These are phyloP conservation scores for Melieria picta DNA, from an alignment of 2,888 invertebrate genomes.

Conservation along the genomic window DNA sequence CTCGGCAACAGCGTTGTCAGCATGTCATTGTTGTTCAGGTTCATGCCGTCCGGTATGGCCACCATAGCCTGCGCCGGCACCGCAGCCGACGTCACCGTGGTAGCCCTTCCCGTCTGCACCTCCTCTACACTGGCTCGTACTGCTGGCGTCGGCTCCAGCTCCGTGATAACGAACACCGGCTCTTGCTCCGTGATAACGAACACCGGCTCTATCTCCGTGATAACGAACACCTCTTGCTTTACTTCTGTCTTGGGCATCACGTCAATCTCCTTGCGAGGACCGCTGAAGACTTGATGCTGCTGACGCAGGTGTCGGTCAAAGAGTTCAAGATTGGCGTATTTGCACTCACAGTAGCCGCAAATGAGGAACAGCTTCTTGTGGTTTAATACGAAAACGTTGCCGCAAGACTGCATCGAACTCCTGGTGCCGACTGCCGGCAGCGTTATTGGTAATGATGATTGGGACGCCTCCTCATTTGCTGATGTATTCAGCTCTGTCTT, in stretches of 20 bases:
- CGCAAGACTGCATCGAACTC: constrained; percentile 52
- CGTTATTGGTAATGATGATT: constrained; percentile 26
- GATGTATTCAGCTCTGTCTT: constrained; percentile 5
- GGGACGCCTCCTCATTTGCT: background rate
- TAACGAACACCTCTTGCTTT: constrained; percentile 43
- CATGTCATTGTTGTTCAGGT: constrained; percentile 27
- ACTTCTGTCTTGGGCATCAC: constrained; percentile 43
- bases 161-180: constrained; percentile 38
- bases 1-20: constrained; percentile 24
- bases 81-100: constrained; percentile 44
- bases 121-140: constrained; percentile 18
- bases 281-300: constrained; percentile 53
- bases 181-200: constrained; percentile 42
- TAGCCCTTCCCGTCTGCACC: constrained; percentile 27
- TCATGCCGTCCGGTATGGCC: constrained; percentile 42
- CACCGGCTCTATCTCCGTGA: constrained; percentile 38
- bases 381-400: constrained; percentile 53
- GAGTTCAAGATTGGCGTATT: constrained; percentile 51
- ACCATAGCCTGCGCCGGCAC: constrained; percentile 48
- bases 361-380: constrained; percentile 47
- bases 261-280: constrained; percentile 40
- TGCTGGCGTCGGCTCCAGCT: constrained; percentile 24
- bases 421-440: background rate
- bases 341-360: constrained; percentile 54
- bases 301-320: constrained; percentile 54